Evolutionary conservation across 2,888 invertebrate species (phyloP).

Genomic region (Polylopha cassiicola): DNA sequence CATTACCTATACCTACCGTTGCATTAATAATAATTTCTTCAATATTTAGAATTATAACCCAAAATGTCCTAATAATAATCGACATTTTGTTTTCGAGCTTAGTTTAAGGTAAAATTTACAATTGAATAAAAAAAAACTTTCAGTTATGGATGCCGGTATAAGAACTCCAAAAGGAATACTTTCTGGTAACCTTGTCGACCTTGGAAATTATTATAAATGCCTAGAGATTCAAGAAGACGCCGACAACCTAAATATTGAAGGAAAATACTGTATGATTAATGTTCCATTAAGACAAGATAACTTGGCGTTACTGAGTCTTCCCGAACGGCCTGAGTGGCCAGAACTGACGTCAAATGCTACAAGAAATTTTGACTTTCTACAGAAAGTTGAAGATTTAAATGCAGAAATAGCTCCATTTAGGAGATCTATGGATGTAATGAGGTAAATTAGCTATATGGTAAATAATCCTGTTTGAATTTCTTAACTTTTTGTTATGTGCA

Average conservation of each 20-base stretch:
- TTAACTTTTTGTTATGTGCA: too few species aligned
- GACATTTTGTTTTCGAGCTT: too few species aligned
- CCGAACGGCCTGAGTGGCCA: slow-evolving; percentile 28
- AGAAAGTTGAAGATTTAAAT: slow-evolving; percentile 2
- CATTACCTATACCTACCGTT: too few species aligned
- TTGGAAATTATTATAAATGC: slow-evolving; percentile 52
- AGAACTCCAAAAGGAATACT: slow-evolving; percentile 48
- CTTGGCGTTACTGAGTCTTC: slow-evolving; percentile 28
- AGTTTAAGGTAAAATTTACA: too few species aligned
- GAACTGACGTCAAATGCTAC: slow-evolving; percentile 13
- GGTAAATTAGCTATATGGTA: too few species aligned
- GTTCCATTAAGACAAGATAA: slow-evolving; percentile 38
- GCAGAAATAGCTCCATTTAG: neutral
- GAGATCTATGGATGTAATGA: too few species aligned
- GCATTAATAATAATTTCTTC: too few species aligned
- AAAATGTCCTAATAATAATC: too few species aligned
- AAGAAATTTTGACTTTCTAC: slow-evolving; percentile 7
- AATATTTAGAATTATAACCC: too few species aligned
- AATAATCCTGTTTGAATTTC: too few species aligned
- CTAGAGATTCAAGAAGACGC: slow-evolving; percentile 37
- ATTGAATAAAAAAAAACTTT: too few species aligned
- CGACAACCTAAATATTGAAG: slow-evolving; percentile 39
- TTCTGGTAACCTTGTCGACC: slow-evolving; percentile 40
- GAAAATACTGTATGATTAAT: slow-evolving; percentile 52
- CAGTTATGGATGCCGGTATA: slow-evolving; percentile 51